Conservation (phyloP, 1,140 invertebrate genomes). For the Drosophila lacertosa region DNA sequence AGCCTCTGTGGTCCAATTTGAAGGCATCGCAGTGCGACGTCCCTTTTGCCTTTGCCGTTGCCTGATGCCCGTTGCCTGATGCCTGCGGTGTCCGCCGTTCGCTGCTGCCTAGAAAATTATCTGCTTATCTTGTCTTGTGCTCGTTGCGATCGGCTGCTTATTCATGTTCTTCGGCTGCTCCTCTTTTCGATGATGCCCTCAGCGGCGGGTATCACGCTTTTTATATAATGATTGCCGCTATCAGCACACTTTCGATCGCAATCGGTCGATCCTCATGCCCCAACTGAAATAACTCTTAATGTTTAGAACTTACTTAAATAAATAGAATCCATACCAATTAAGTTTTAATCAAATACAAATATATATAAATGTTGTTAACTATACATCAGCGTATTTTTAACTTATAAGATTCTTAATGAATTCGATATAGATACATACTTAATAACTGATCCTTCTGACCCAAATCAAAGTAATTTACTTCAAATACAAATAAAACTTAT, state of each 20-base stretch:
- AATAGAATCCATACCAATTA: too few species aligned
- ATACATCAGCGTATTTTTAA: too few species aligned
- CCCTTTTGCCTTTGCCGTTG: conserved; percentile 11
- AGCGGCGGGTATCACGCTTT: conserved; percentile 21
- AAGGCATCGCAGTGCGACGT: conserved; percentile 45
- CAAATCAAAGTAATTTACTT: too few species aligned
- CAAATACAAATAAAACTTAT: too few species aligned
- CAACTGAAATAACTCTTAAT: too few species aligned
- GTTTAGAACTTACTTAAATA: too few species aligned
- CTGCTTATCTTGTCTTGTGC: conserved; percentile 82
- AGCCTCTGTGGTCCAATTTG: conserved; percentile 80
- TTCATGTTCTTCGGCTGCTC: conserved; percentile 71
- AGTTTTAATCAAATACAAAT: too few species aligned
- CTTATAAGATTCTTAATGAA: too few species aligned
- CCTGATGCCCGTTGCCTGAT: conserved; percentile 43
- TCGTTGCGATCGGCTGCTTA: conserved; percentile 80
- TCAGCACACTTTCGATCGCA: conserved; percentile 10
- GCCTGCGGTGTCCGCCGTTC: conserved; percentile 42
- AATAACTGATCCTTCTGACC: too few species aligned
- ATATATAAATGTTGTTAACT: too few species aligned
- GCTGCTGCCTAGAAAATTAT: conserved; percentile 79
- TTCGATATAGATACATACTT: too few species aligned
- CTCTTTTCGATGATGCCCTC: conserved; percentile 37
- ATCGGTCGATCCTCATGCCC: not conserved
- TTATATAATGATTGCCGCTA: conserved; percentile 5